Evolutionary conservation across 1,140 invertebrate species (phyloP).

Genomic region (Spodoptera frugiperda): DNA sequence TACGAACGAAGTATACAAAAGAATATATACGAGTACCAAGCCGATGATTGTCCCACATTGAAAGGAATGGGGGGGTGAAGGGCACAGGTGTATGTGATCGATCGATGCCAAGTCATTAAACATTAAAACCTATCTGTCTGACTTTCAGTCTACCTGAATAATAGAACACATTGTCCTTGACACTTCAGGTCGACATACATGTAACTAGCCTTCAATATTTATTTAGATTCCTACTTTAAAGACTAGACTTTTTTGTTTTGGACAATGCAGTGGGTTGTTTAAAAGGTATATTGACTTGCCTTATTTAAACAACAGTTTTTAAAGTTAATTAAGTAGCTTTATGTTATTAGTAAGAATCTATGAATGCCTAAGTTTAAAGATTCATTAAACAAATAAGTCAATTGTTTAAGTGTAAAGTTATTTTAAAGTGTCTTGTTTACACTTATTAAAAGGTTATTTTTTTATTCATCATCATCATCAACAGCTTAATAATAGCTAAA

Average conservation of each 20-base stretch:
- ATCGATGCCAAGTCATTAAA: conserved; percentile 64
- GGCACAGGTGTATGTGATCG: conserved; percentile 58
- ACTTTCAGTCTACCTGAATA: conserved; percentile 53
- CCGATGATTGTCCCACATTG: conserved; percentile 56
- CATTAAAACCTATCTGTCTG: conserved; percentile 66
- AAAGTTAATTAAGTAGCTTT: no score
- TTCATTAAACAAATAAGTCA: no score
- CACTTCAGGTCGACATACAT: conserved; percentile 41
- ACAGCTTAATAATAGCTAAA: no score
- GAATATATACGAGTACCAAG: neutral
- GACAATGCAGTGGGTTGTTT: no score
- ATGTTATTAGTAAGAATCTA: no score
- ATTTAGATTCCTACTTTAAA: conserved; percentile 6
- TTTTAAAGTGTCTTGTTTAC: no score
- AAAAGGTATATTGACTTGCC: no score
- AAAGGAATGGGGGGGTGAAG: conserved; percentile 52
- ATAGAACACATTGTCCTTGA: conserved; percentile 56
- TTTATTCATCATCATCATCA: no score
- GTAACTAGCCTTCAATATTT: conserved; percentile 30
- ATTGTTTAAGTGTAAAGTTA: no score
- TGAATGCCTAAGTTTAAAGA: no score
- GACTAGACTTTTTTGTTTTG: neutral
- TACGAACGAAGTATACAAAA: conserved; percentile 17
- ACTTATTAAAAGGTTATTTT: no score
- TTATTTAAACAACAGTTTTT: no score